Evolutionary conservation across 2,113 vertebrate genomes (phyloP).

Genomic region (Nerophis lumbriciformis): DNA sequence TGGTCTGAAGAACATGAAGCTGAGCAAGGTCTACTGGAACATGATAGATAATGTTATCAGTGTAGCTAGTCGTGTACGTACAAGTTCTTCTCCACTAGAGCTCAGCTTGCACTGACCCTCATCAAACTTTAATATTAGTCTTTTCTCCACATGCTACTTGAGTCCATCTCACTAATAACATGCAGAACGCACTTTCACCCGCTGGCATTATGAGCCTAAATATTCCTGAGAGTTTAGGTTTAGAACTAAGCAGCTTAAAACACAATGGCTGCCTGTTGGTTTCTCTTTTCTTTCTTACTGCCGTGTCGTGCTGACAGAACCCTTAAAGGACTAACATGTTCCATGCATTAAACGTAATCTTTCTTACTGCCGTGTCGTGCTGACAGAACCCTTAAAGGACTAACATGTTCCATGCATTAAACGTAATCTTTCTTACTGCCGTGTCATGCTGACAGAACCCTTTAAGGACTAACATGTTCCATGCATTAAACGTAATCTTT

Average conservation of each 20-base stretch:
- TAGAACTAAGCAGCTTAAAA: constrained; percentile 61
- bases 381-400: constrained; percentile 26
- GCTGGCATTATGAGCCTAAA: constrained; percentile 48
- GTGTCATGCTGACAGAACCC: constrained; percentile 39
- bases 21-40: too few species aligned
- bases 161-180: constrained; percentile 25
- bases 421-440: constrained; percentile 13
- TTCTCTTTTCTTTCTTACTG: constrained; percentile 24
- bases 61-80: not conserved
- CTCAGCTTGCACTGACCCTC: constrained; percentile 51
- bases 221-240: constrained; percentile 41
- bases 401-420: too few species aligned
- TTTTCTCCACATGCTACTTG: constrained; percentile 56
- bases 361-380: constrained; percentile 26
- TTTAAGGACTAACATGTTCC: too few species aligned
- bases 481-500: not conserved
- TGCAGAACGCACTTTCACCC: constrained; percentile 32
- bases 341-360: not conserved
- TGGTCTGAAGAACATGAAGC: too few species aligned
- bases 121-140: constrained; percentile 70
- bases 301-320: constrained; percentile 43
- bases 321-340: too few species aligned
- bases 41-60: not conserved
- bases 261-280: constrained; percentile 49
- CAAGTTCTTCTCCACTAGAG: constrained; percentile 18